Percentiles rank a stretch among this genome's conserved stretches.
These are phyloP conservation scores for Rhadinocentrus ornatus DNA, from an alignment of 2,797 vertebrate genomes.

Conservation along the genomic window DNA sequence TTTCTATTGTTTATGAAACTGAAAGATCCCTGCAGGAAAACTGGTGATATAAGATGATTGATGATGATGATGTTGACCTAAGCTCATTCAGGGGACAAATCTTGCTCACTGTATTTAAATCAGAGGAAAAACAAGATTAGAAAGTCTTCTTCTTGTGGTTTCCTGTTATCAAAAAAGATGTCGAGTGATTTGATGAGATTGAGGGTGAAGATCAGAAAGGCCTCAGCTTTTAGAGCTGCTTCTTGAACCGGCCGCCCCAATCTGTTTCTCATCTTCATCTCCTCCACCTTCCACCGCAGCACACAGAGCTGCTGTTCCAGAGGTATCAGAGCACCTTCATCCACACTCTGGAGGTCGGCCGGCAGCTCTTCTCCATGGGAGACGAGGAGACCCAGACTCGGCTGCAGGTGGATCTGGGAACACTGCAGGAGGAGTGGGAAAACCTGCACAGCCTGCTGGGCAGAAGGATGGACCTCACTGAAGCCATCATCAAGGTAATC, in stretches of 20 bases:
- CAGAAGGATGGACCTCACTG: constrained; percentile 73
- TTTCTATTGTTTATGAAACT: background rate
- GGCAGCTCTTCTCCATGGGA: constrained; percentile 81
- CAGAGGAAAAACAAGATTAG: background rate
- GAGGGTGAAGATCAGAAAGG: background rate
- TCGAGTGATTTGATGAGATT: constrained; percentile 25
- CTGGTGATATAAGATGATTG: background rate
- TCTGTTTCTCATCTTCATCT: background rate
- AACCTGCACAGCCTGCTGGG: constrained; percentile 77
- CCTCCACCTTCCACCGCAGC: constrained; percentile 70
- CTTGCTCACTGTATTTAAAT: constrained; percentile 46
- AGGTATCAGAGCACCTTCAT: constrained; percentile 83
- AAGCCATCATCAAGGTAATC: constrained; percentile 82
- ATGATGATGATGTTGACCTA: background rate
- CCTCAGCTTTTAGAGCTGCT: background rate
- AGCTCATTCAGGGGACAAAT: background rate
- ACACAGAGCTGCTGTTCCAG: constrained; percentile 84
- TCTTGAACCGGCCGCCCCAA: background rate
- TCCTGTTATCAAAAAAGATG: background rate
- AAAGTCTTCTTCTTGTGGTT: background rate
- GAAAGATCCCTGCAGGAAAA: background rate
- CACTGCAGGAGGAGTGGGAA: constrained; percentile 87
- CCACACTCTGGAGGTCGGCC: constrained; percentile 83
- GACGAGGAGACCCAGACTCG: constrained; percentile 72
- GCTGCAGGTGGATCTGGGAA: constrained; percentile 82